Base-by-base conservation (phyloP, 2,113 vertebrate genomes). In the Xiphophorus maculatus region DNA sequence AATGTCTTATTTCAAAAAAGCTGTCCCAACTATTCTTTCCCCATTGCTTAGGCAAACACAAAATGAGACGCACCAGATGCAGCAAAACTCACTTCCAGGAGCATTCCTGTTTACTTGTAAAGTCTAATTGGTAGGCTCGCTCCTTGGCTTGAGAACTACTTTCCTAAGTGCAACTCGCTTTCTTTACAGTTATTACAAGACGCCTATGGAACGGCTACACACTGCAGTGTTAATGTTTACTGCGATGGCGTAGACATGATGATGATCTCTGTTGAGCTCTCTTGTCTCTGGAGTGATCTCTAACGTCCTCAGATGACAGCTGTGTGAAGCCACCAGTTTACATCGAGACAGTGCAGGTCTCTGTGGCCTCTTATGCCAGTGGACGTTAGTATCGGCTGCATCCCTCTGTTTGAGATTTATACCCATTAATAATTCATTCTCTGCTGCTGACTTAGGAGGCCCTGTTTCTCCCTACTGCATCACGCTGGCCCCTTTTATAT, bases 401-500 rank as follows among this genome's bases (percentile, higher is more conserved):
- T 84, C 85, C 86, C 76, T 84, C 88, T 84, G 83, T 90, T 88
- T 80, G 84, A 86, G 79, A 91, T 91, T 91, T 88, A 90, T 71
- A 79, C 35, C 84, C 84, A 87, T 93, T 88, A 89, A 93, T 93
- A 91, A 93, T 91, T 91, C 81, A 91, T 90, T 80, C 83, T 80
- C 54, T 76, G 73, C 83, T 81, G 87, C 54, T 66, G 89, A 91
- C 83, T 87, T 84, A 81, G 69, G 71, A 83, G 79, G n/a, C 64
- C 62, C 73, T 27, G 28, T 63, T 64, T 68, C 79, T 67, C 66
- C 77, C 86, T 60, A 72, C 81, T 86, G 85, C 84, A 84, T 30
- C 32, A 40, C 63, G 37, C 81, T 63, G 58, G 74, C 28, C 76
- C 79, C 82, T 37, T 90, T 89, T 84, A 79, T 73, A 89, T 64